Evolutionary conservation across 1,140 invertebrate genomes (phyloP), one percentile per base, ranked within the genome.

Genomic region (Hylyphantes graminicola): DNA sequence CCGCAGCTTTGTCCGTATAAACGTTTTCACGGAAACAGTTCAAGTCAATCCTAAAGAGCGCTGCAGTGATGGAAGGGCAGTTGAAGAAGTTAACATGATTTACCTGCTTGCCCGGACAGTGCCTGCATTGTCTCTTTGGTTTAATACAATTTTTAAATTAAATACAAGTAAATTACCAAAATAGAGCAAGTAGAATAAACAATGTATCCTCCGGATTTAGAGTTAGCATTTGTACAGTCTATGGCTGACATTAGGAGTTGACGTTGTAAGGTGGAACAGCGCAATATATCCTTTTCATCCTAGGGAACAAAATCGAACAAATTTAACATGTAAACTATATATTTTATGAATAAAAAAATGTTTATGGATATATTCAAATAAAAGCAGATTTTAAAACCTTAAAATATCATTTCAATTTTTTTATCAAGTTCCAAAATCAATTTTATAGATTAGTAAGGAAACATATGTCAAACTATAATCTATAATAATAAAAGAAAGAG

Each of bases 161-260:
- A n/a, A n/a, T n/a, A n/a, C n/a, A n/a, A n/a, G n/a, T n/a, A 15
- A 89, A 90, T 90, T 89, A 94, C 94, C 89, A 99, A 90, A 87
- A 99, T 93, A 2, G 98, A 99, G 91, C 98, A 99, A 0, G 98
- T 99, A 0, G 98, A 99, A 91, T 99, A 99, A 0, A 99, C 97
- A 85, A 99, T 92, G 89, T 96, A 97, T 53, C 97, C 97, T 65
- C 97, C 98, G 65, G 94, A 94, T 77, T 94, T 92, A 0, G 97
- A 98, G 87, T 95, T 95, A 0, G 96, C 96, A 92, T 98, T 96
- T 64, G 96, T 93, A 88, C 94, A 96, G 91, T 99, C 98, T 87
- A 99, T 99, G 50, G 98, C 98, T 13, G 97, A 94, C 53, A 99
- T 90, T 5, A 99, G 90, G 15, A 99, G 91, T 88, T 99, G 94